phyloP scores from a whole-genome alignment of 2,888 invertebrate genomes.

The Dendrolimus houi region DNA sequence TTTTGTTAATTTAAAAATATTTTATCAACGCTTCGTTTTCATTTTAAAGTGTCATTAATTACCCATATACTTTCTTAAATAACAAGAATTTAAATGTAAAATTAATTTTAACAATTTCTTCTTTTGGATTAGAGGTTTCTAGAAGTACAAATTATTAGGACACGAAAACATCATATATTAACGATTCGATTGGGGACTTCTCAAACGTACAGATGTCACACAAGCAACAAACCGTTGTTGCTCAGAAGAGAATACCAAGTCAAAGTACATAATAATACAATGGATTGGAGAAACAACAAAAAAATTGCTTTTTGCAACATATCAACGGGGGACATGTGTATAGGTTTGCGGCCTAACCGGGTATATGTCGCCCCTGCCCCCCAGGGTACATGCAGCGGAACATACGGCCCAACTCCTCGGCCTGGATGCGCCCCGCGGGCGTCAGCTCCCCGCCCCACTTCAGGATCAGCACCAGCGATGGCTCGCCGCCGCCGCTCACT shows the following conservation, averaged over 20 bases:
- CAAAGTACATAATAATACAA: conserved; percentile 31
- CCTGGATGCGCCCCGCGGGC: conserved; percentile 97
- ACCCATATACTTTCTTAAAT: too few species aligned
- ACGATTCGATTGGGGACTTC: too few species aligned
- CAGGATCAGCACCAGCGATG: conserved; percentile 95
- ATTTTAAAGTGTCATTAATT: too few species aligned
- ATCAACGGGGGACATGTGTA: neutral
- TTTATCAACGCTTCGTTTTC: too few species aligned
- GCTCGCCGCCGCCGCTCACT: conserved; percentile 91
- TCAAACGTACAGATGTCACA: too few species aligned
- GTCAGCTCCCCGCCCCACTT: conserved; percentile 99
- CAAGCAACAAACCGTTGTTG: neutral
- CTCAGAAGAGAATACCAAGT: conserved; percentile 2
- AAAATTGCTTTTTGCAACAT: neutral
- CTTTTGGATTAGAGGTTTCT: too few species aligned
- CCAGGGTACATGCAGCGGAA: conserved; percentile 99
- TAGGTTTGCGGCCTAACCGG: conserved; percentile 72
- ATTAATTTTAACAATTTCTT: too few species aligned
- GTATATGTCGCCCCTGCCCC: conserved; percentile 92
- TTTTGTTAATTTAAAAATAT: too few species aligned
- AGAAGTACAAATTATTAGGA: too few species aligned
- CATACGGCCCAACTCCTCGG: conserved; percentile 97
- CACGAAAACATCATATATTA: too few species aligned
- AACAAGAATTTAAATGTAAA: too few species aligned
- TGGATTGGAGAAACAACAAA: conserved; percentile 32